These are phyloP conservation scores for Hypercompe scribonia DNA, from an alignment of 2,888 invertebrate genomes.

Conservation along the genomic window DNA sequence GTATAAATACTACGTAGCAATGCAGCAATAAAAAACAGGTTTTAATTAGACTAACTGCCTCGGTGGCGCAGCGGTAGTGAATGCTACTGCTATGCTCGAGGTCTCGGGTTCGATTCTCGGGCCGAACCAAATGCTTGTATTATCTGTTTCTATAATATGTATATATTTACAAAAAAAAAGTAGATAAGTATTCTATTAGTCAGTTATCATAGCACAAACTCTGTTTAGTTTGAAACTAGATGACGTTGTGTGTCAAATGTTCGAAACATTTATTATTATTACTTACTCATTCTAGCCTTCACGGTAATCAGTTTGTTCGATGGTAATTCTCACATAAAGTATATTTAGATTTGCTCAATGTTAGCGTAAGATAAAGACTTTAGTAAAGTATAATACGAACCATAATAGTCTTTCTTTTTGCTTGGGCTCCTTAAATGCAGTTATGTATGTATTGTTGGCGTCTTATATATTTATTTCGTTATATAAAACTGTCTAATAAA, in stretches of 20 bases:
- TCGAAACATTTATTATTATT: too few species aligned
- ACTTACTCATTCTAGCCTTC: background rate
- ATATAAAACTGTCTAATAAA: constrained; percentile 58
- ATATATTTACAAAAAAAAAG: too few species aligned
- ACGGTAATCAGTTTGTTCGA: background rate
- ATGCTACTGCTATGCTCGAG: too few species aligned
- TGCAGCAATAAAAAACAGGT: background rate
- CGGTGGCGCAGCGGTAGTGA: too few species aligned
- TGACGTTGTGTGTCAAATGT: too few species aligned
- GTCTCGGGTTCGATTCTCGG: too few species aligned
- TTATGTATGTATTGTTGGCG: constrained; percentile 63
- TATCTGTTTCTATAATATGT: too few species aligned
- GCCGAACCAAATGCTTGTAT: too few species aligned
- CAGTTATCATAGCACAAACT: too few species aligned
- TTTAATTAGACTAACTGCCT: too few species aligned
- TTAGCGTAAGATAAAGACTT: background rate
- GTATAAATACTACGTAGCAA: background rate
- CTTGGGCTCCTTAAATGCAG: constrained; percentile 5
- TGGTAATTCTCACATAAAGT: background rate
- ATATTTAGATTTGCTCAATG: background rate
- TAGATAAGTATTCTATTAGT: too few species aligned
- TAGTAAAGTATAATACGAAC: background rate
- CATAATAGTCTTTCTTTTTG: background rate
- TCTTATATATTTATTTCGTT: constrained; percentile 72
- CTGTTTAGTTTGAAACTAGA: too few species aligned